Base-by-base conservation (phyloP, 2,113 vertebrate genomes). In the Atractosteus spatula region DNA sequence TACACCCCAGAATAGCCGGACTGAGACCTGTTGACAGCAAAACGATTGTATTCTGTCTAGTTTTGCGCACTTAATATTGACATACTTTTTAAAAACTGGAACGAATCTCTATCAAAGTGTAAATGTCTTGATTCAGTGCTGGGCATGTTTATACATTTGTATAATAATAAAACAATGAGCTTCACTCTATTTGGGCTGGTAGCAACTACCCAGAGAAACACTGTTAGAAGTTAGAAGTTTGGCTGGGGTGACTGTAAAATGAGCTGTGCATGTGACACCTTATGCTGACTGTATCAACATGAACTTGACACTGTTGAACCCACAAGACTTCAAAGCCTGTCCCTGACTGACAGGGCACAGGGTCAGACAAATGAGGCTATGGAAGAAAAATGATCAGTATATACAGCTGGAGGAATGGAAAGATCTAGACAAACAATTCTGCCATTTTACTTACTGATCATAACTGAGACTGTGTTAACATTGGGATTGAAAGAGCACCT, bases 401-500 rank as follows among this genome's bases (percentile, higher is more conserved):
- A 66, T 56, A 29, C 29, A 29, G 29, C 29, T 1, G 3, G 14
- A 29, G 59, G 59, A 13, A 62, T 7, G 13, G 59, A 8, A 62
- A 29, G 59, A 29, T 8, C 14, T 7, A 62, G 14, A 62, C 5
- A 62, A 29, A 11, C 59, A 62, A 10, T 51, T 51, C 10, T 5
- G 47, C 47, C 10, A 7, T 10, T 51, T 51, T 51, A 51, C 97
- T 94, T 92, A 99, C 97, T 98, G 83, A 98, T 96, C 97, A 99
- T 98, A 78, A 98, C 92, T 61, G 97, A 98, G 56, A 97, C 96
- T 0, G 97, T 98, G 71, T 99, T 98, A 81, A 98, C 96, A 66
- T 85, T 92, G 7, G 97, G 97, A 71, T 97, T 99, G 90, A 99
- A 99, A 75, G 97, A 99, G 77, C 97, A 98, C 71, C 97, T 91